Base-by-base conservation (phyloP, 2,797 vertebrate species). In the Podarcis lilfordi region DNA sequence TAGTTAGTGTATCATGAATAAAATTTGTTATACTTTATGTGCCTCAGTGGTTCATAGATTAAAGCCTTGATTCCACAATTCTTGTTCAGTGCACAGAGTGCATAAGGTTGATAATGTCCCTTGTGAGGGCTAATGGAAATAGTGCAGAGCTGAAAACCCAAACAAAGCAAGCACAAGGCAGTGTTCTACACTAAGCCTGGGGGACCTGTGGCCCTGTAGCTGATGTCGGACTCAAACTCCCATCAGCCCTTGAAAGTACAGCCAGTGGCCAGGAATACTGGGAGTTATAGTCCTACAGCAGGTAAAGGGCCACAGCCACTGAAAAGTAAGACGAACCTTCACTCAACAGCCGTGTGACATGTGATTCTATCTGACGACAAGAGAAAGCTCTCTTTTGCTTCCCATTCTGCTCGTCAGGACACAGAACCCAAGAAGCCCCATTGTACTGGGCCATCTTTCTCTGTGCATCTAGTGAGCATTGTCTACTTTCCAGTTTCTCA, bases 11-110 rank as follows among this genome's bases (percentile, higher is more conserved):
- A 61, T 59, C 78, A 90, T 76, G 0, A 79, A 87, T 19, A 80
- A 50, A 88, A 88, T 9, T 68, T 89, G 40, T 2, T 76, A 78
- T 86, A 84, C 40, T 85, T 87, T 23, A 40, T 86, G 11, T 23
- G 1, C 72, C 43, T 69, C 5, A 89, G 1, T 88, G 37, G 43
- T 4, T 4, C 66, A 0, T 90, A 43, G 83, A 80, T 45, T 78
- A n/a, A n/a, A 17, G 40, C 6, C 2, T 80, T 77, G 27, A 71
- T 76, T 27, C 35, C 59, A 5, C 0, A 17, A 83, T 72, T 80
- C 87, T 78, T 85, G 0, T 71, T 11, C 13, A 35, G 0, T 35
- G 0, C 35, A 50, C 82, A 35, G 40, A 3, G 23, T 68, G 0
- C 19, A 72, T 35, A 79, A 89, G 81, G 8, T 64, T 80, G 0